Evolutionary conservation across 1,140 invertebrate species (phyloP).

Genomic region (Mizuhopecten yessoensis): DNA sequence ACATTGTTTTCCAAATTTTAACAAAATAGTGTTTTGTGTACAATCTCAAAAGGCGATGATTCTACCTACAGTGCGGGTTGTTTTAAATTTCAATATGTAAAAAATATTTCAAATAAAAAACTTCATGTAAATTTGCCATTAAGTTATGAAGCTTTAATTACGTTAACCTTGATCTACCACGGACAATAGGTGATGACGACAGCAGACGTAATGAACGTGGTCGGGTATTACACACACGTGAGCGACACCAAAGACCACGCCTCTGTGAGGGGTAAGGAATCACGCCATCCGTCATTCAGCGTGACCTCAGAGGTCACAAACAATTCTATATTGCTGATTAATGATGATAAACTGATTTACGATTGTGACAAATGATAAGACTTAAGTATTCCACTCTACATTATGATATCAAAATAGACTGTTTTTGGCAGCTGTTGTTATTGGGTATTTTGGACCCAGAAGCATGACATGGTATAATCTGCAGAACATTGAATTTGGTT

Average conservation of each 20-base stretch:
- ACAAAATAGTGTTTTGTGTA: too few species aligned
- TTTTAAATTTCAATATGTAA: not conserved
- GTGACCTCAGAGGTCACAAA: not conserved
- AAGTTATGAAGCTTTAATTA: not conserved
- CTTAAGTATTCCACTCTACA: not conserved
- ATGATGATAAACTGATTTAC: not conserved
- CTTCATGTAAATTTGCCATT: not conserved
- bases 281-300: not conserved
- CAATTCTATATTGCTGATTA: not conserved
- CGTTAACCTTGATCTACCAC: not conserved
- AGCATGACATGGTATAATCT: too few species aligned
- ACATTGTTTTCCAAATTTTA: not conserved
- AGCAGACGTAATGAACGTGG: not conserved
- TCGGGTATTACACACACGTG: not conserved
- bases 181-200: constrained; percentile 8
- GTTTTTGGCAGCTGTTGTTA: not conserved
- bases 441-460: too few species aligned
- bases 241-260: not conserved
- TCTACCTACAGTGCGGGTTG: too few species aligned
- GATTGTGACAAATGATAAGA: not conserved
- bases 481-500: too few species aligned
- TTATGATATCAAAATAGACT: not conserved
- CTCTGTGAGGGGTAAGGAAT: not conserved
- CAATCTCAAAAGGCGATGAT: too few species aligned
- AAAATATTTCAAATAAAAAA: not conserved